phyloP scores from a whole-genome alignment of 2,113 vertebrate species.

The Crypturellus undulatus region DNA sequence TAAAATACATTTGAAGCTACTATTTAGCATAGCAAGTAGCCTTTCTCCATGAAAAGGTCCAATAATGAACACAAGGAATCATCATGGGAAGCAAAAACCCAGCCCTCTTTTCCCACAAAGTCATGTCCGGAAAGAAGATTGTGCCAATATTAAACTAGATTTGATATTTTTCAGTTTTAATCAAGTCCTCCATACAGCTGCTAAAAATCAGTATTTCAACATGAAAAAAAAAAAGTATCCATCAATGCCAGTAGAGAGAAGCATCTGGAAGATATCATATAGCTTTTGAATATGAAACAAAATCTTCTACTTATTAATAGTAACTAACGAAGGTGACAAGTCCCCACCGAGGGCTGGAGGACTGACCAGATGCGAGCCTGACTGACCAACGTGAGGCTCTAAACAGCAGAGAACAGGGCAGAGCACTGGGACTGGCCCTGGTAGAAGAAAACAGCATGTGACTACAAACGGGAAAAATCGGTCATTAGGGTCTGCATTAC shows the following conservation, averaged over 20 bases:
- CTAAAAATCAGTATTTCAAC: neutral
- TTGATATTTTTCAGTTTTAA: neutral
- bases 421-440: neutral
- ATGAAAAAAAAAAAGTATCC: neutral
- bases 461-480: neutral
- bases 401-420: neutral
- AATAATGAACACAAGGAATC: neutral
- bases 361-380: neutral
- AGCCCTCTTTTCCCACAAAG: neutral
- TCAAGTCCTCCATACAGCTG: neutral
- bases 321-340: neutral
- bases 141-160: neutral
- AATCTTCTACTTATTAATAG: neutral
- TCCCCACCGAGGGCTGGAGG: neutral
- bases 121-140: neutral
- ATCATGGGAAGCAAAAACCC: neutral
- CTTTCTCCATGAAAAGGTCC: neutral
- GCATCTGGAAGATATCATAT: conserved; percentile 4
- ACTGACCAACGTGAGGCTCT: neutral
- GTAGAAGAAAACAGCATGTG: neutral
- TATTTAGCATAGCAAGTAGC: neutral
- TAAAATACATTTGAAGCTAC: neutral
- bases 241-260: neutral
- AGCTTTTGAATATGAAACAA: neutral
- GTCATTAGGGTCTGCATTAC: neutral